Evolutionary conservation across 2,797 vertebrate species (phyloP), one percentile per base, ranked within the genome.

Genomic region (Eupleurogrammus muticus): DNA sequence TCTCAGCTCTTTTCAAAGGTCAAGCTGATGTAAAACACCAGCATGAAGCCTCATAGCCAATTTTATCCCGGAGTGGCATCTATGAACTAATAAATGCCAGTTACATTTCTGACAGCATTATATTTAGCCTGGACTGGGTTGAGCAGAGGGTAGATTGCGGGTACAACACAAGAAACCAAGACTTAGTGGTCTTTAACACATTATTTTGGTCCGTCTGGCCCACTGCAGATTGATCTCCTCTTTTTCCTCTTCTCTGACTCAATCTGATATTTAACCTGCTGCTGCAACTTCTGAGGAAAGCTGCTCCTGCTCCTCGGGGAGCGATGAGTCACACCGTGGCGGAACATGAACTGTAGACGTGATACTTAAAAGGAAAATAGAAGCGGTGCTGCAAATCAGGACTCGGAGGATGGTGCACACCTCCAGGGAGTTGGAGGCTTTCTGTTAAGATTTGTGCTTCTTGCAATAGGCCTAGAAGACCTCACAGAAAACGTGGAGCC

Each of bases 1-100:
- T 71, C 84, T 93, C 93, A 94, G 92, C 92, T 85, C 82, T 92
- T 93, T 82, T 87, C 53, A 87, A 93, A 93, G 92, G 92, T 95
- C 92, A 91, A 24, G 70, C 81, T 85, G 82, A 92, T 86, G 91
- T 90, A 91, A 90, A 94, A 92, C 78, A 14, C 76, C 62, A 49
- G 51, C 72, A 79, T 84, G 81, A 84, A 86, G 81, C 59, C 79
- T 50, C 42, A 32, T 21, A 2, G 83, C 84, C 91, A 85, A 81
- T 86, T 91, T 87, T 90, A 89, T 87, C 85, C 72, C 75, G 65
- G 72, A 82, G 75, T 87, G 86, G 62, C 71, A 86, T 88, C 71
- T 69, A 60, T 91, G 87, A 82, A 89, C 87, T 81, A 92, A 93
- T 93, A 93, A 93, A 94, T 85, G 86, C 72, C 88, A 70, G 63